Base-by-base conservation (phyloP, 1,140 invertebrate species). In the Saccostrea cuccullata region DNA sequence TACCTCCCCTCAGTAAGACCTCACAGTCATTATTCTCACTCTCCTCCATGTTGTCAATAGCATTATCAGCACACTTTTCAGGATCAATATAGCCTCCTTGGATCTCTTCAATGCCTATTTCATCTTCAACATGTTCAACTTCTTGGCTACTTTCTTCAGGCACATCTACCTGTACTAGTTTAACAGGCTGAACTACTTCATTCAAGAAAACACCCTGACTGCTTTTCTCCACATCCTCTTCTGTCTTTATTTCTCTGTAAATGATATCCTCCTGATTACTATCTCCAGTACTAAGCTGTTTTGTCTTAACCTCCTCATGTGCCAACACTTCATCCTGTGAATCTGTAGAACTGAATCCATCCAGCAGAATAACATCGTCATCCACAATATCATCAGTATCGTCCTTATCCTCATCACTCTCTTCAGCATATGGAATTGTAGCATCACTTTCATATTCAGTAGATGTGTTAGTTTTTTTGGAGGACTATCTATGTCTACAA, bases 361-460 rank as follows among this genome's bases (percentile, higher is more conserved):
- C 58, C 3, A 40, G 12, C 13, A 86, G 30, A 70, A 86, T 70
- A 55, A 55, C 56, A 70, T 36, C 85, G 13, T 47, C 70, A 70
- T 40, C 30, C 30, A 36, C 30, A 36, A 36, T 36, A 36, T 36
- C 30, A 36, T 36, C 30, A 36, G 30, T 36, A 36, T 36, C 30
- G 30, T 84, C 83, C 1, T 60, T 36, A 47, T 86, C 85, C 30
- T 55, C 26, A 17, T 86, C 85, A 82, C 40, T 87, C 86, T 82
- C 85, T 13, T 47, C 56, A n/a, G 40, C 55, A 47, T 87, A 87
- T 0, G 86, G 67, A 58, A 87, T 87, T 0, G 86, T 87, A 23
- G 86, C 86, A 82, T 87, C 86, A 82, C 86, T 87, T n/a, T 87
- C 86, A 82, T 87, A 77, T 73, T 40, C 70, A 77, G 30, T 36